Percentiles rank a stretch among this genome's conserved stretches.
phyloP scores from a whole-genome alignment of 2,888 invertebrate species.

The Limenitis camilla region DNA sequence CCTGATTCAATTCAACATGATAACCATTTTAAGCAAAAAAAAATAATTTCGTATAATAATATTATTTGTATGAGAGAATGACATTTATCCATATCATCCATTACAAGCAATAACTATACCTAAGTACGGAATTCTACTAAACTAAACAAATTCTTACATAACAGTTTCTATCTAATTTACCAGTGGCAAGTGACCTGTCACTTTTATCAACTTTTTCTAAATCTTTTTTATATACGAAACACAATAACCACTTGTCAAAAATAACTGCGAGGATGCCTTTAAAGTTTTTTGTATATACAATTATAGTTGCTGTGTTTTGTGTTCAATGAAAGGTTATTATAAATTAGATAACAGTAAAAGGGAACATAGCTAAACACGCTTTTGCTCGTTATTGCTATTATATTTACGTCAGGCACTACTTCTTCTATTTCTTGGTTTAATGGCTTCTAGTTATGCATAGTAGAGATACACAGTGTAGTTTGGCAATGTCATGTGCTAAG shows the following conservation, averaged over 20 bases:
- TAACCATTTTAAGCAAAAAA: too few relatives aligned
- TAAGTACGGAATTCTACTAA: neutral
- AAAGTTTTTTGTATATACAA: neutral
- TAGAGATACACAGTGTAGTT: too few relatives aligned
- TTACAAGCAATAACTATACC: too few relatives aligned
- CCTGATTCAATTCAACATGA: too few relatives aligned
- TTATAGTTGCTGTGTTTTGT: constrained; percentile 1
- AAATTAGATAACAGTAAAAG: neutral
- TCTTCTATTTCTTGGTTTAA: too few relatives aligned
- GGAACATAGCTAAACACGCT: neutral
- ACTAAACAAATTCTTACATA: neutral
- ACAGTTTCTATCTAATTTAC: neutral
- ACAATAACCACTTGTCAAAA: neutral
- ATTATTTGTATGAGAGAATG: too few relatives aligned
- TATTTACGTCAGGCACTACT: constrained; percentile 3
- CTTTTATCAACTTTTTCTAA: constrained; percentile 4
- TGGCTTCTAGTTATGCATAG: too few relatives aligned
- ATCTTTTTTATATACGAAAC: neutral
- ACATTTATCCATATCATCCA: too few relatives aligned
- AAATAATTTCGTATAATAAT: too few relatives aligned
- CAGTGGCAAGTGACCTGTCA: constrained; percentile 2
- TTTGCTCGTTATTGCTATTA: constrained; percentile 7
- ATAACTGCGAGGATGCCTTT: constrained; percentile 4
- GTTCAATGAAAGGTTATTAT: neutral
- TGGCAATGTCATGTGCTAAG: too few relatives aligned